Base-by-base conservation (phyloP, 2,797 vertebrate genomes). In the Pempheris klunzingeri region DNA sequence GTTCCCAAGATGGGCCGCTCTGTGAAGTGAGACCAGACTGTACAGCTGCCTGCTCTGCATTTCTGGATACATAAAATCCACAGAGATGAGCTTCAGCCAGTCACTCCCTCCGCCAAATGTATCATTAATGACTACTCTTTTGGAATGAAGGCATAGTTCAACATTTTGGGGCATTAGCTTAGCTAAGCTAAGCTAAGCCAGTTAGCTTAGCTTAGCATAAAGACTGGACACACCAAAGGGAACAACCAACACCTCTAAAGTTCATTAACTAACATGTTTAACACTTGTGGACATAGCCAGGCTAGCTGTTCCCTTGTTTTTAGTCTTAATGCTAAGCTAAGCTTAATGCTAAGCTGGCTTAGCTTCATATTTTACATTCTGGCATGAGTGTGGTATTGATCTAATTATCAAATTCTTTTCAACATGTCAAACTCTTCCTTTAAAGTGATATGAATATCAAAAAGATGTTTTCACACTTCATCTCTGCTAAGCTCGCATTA, bases 11-110 rank as follows among this genome's bases (percentile, higher is more conserved):
- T 69, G 65, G 89, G 89, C 30, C 90, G 93, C 7, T 72, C 92
- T 43, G 88, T 94, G 80, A 95, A 93, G 85, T 95, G 89, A 94
- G 55, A 49, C 46, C n/a, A 28, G 32, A 69, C 39, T 32, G 49
- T 58, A 26, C 70, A 71, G 28, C 75, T 82, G 78, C 58, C 73
- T 52, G 53, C 46, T 52, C 52, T 64, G 64, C 77, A 74, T 54
- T 64, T 30, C 22, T 36, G 14, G 43, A 82, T 68, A 79, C 32
- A 50, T 62, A n/a, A 55, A 68, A 47, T 15, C 18, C 24, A 38
- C 14, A 43, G 14, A 71, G 38, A n/a, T 32, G 49, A 73, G 24
- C 50, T 52, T 50, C 30, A 53, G 30, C 47, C 47, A 22, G 7
- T 71, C 52, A 44, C 14, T 54, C 18, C 38, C 47, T 3, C 1